phyloP scores from a whole-genome alignment of 2,797 vertebrate genomes.

The Champsocephalus gunnari region DNA sequence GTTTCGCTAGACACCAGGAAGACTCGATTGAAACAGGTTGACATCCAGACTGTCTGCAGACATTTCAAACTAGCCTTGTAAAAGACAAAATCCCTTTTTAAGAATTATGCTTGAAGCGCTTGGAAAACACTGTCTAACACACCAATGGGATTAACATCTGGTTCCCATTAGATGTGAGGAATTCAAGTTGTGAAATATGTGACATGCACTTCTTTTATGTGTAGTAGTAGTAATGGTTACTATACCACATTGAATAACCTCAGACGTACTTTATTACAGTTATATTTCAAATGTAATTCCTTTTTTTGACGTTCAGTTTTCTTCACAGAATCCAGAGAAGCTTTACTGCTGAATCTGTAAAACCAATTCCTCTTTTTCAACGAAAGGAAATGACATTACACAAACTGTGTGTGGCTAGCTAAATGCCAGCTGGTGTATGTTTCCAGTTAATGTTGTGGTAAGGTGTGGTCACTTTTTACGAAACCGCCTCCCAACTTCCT shows the following conservation, averaged over 20 bases:
- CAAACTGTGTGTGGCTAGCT: not conserved
- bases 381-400: not conserved
- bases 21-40: not conserved
- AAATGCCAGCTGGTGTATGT: constrained; percentile 21
- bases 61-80: not conserved
- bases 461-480: constrained; percentile 60
- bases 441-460: constrained; percentile 24
- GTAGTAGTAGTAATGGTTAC: too few relatives aligned
- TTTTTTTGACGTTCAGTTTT: not conserved
- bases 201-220: not conserved
- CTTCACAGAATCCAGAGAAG: not conserved
- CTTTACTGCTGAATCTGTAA: not conserved
- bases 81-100: not conserved
- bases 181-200: constrained; percentile 34
- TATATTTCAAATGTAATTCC: not conserved
- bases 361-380: not conserved
- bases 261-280: not conserved
- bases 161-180: constrained; percentile 40
- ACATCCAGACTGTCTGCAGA: not conserved
- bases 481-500: constrained; percentile 65
- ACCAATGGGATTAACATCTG: constrained; percentile 55
- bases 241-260: not conserved
- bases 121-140: not conserved
- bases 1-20: not conserved
- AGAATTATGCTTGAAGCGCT: not conserved